Conservation (phyloP, 2,113 vertebrate species). For the Colistium nudipinnis region DNA sequence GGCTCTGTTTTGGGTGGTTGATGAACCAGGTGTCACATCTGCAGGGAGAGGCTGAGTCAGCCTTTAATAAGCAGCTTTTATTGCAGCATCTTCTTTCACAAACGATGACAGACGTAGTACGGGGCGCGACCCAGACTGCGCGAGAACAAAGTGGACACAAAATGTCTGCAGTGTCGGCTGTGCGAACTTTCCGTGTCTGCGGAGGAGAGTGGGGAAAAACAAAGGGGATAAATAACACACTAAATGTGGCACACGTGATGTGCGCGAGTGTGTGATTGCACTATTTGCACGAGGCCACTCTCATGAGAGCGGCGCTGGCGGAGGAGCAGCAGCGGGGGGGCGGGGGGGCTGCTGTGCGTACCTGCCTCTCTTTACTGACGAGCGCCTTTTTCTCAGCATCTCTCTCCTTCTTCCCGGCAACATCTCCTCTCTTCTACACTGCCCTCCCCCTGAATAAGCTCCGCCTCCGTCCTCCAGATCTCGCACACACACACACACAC, state of each 20-base stretch:
- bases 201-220: too few relatives aligned
- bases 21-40: constrained; percentile 78
- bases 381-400: constrained; percentile 66
- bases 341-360: constrained; percentile 18
- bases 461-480: not conserved
- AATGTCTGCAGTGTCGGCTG: constrained; percentile 9
- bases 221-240: not conserved
- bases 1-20: constrained; percentile 48
- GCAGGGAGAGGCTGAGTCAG: constrained; percentile 70
- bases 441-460: too few relatives aligned
- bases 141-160: constrained; percentile 21
- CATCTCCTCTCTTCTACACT: not conserved
- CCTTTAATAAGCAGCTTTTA: constrained; percentile 62
- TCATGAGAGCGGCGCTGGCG: constrained; percentile 3
- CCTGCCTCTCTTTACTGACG: constrained; percentile 44
- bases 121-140: constrained; percentile 21
- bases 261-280: not conserved
- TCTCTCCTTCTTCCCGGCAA: constrained; percentile 3
- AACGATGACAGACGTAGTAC: constrained; percentile 49
- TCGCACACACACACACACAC: constrained; percentile 17
- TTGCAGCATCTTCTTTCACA: constrained; percentile 32
- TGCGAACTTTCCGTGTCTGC: not conserved
- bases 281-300: not conserved
- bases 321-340: constrained; percentile 14
- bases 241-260: too few relatives aligned